Conservation (phyloP, 2,113 vertebrate species). For the Eublepharis macularius region DNA sequence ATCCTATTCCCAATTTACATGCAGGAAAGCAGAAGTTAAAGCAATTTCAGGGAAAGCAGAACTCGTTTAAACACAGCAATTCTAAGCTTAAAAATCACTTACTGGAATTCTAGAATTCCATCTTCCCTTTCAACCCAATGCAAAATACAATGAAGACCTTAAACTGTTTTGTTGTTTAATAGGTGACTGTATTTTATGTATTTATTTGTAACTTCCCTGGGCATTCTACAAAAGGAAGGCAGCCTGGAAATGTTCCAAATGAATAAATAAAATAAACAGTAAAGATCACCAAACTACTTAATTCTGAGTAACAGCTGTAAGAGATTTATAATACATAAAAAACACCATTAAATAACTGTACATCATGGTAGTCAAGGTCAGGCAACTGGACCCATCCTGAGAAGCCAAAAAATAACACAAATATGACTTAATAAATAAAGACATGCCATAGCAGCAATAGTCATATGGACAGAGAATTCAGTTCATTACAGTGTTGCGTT, state of each 20-base stretch:
- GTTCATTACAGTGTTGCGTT: conserved; percentile 37
- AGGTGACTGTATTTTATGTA: no score
- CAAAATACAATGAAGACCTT: neutral
- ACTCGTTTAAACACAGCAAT: neutral
- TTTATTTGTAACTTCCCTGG: no score
- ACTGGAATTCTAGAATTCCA: conserved; percentile 16
- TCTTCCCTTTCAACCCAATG: neutral
- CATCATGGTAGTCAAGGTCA: conserved; percentile 61
- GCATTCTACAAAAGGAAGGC: no score
- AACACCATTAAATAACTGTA: conserved; percentile 57
- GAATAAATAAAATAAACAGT: neutral
- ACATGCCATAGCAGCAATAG: conserved; percentile 42
- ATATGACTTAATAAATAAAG: conserved; percentile 78
- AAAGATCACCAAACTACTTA: conserved; percentile 23
- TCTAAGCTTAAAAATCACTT: conserved; percentile 7
- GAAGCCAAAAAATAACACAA: conserved; percentile 55
- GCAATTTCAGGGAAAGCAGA: conserved; percentile 21
- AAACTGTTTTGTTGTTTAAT: conserved; percentile 13
- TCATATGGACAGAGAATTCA: conserved; percentile 26
- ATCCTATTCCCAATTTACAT: conserved; percentile 44
- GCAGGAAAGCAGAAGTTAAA: conserved; percentile 40
- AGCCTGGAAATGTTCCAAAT: no score
- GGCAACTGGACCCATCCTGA: conserved; percentile 62
- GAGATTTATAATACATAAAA: conserved; percentile 11
- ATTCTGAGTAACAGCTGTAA: conserved; percentile 56